Evolutionary conservation across 2,888 invertebrate genomes (phyloP).

Genomic region (Agelastica alni): DNA sequence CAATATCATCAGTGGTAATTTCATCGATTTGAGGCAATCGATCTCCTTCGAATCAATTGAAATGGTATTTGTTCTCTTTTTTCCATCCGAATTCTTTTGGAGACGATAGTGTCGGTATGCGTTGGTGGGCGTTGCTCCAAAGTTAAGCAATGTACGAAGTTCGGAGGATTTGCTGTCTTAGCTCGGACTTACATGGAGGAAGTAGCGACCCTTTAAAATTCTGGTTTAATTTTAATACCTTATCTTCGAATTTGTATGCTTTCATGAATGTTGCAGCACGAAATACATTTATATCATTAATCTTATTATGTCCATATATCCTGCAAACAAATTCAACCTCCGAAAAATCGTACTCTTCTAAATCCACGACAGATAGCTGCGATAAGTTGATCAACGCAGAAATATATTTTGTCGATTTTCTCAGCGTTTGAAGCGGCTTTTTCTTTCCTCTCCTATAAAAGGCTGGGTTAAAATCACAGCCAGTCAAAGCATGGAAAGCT

Average conservation of each 20-base stretch:
- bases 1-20: constrained; percentile 6
- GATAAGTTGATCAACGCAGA: too few species aligned
- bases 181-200: constrained; percentile 23
- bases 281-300: too few species aligned
- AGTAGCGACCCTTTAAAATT: constrained; percentile 32
- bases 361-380: too few species aligned
- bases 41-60: constrained; percentile 26
- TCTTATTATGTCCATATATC: too few species aligned
- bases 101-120: constrained; percentile 17
- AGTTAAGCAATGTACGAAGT: constrained; percentile 25
- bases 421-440: too few species aligned
- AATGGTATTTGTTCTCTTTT: constrained; percentile 20
- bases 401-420: too few species aligned
- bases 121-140: constrained; percentile 26
- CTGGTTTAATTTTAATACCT: constrained; percentile 17
- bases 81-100: constrained; percentile 22
- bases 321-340: too few species aligned
- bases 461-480: too few species aligned
- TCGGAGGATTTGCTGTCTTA: constrained; percentile 20
- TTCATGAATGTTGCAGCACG: too few species aligned
- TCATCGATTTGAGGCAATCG: constrained; percentile 17
- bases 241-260: constrained; percentile 9
- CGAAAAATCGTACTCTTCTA: too few species aligned
- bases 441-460: too few species aligned
- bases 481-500: too few species aligned